Evolutionary conservation across 92 coral and sea anemone genomes (phyloP), one percentile per base, ranked within the genome.

Genomic region (Palythoa grandis): DNA sequence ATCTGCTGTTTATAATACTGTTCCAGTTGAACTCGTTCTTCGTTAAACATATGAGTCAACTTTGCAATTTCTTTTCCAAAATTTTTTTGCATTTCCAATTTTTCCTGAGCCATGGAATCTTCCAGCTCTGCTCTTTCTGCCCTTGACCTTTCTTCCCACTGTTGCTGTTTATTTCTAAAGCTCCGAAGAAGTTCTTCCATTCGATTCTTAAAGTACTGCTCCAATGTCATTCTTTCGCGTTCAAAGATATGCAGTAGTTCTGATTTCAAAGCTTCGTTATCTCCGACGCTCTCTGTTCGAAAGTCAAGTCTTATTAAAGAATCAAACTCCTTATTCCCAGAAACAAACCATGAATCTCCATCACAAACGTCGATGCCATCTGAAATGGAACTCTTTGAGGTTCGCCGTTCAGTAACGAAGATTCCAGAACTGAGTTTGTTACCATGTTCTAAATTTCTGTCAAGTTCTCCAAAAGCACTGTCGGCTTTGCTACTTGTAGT

Each of bases 231-330:
- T 40, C 94, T 76, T 74, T 96, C 98, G 6, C 98, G 95, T 63
- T 96, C 98, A 87, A 96, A 96, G 54, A 96, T 96, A 66, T 93
- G 87, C 52, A 96, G 77, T 57, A 96, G 86, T 52, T 96, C 98
- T 19, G 95, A 94, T 47, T 95, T 94, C 37, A 96, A 79, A 22
- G 79, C 86, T 63, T 94, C 98, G 76, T 94, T 90, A 10, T 88
- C 92, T 68, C 89, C 94, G 7, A 91, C 40, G 48, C 72, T 67
- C 23, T 66, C 74, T 16, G 85, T 63, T 66, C 70, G 85, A 80
- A 80, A 80, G 22, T 80, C 74, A 43, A 80, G 74, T 80, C 66
- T 78, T 60, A 60, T 60, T 35, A 70, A 78, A 57, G 83, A 78
- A 14, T 78, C 52, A n/a, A 38, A 61, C 7, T 80, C 74, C 48